phyloP scores from a whole-genome alignment of 2,888 invertebrate species.

The Eutolmus rufibarbis region DNA sequence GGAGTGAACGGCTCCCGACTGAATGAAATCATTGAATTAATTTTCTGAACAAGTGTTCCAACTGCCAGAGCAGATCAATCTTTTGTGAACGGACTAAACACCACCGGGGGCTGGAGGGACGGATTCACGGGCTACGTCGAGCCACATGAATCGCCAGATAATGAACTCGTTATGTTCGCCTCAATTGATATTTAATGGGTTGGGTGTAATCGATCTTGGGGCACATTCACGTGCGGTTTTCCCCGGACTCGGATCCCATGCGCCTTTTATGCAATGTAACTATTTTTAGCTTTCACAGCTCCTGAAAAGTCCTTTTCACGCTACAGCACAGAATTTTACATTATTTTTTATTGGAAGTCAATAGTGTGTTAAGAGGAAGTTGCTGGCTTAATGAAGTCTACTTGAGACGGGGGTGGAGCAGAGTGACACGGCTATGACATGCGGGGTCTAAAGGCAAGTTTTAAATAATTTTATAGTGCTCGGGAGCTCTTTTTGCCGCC shows the following conservation, averaged over 20 bases:
- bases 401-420: background rate
- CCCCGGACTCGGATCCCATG: background rate
- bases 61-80: slow-evolving; percentile 10
- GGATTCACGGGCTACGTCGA: background rate
- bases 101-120: background rate
- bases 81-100: slow-evolving; percentile 6
- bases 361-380: slow-evolving; percentile 5
- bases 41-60: slow-evolving; percentile 30
- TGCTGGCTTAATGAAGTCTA: background rate
- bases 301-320: slow-evolving; percentile 10
- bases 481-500: background rate
- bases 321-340: background rate
- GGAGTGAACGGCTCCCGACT: slow-evolving; percentile 12
- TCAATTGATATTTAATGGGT: slow-evolving; percentile 44
- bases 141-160: slow-evolving; percentile 29
- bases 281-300: slow-evolving; percentile 20
- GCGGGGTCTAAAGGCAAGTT: background rate
- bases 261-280: background rate
- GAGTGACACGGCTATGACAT: background rate
- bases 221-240: slow-evolving; percentile 19
- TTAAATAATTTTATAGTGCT: background rate
- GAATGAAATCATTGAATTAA: slow-evolving; percentile 47
- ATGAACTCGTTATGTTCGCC: slow-evolving; percentile 34
- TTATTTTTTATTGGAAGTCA: background rate
- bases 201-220: slow-evolving; percentile 45